These are phyloP conservation scores for Barnardius zonarius DNA, from an alignment of 2,113 vertebrate species.

Conservation along the genomic window DNA sequence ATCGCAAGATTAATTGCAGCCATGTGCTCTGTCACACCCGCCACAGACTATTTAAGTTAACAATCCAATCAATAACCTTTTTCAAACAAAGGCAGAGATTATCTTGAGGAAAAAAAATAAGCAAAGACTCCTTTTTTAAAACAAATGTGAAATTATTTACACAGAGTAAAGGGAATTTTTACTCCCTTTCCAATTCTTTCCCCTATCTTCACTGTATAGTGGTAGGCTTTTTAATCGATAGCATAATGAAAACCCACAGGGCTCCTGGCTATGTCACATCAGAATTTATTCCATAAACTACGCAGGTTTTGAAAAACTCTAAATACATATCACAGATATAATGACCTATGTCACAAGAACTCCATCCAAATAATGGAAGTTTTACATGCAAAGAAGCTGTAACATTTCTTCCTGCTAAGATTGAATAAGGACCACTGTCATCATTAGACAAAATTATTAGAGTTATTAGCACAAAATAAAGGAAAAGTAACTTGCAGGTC, in stretches of 20 bases:
- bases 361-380: not conserved
- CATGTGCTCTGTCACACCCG: slow-evolving; percentile 60
- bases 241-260: not conserved
- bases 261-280: not conserved
- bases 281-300: slow-evolving; percentile 19
- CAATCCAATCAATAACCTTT: slow-evolving; percentile 69
- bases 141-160: slow-evolving; percentile 28
- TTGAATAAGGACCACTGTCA: not conserved
- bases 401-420: not conserved
- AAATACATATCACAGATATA: slow-evolving; percentile 2
- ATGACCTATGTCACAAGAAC: not conserved
- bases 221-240: slow-evolving; percentile 33
- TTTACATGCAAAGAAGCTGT: not conserved
- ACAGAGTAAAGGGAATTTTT: not conserved
- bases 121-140: not conserved
- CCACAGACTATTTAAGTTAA: slow-evolving; percentile 68
- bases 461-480: not conserved
- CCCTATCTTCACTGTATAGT: not conserved
- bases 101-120: slow-evolving; percentile 12
- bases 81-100: slow-evolving; percentile 54
- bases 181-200: not conserved
- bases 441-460: slow-evolving; percentile 2
- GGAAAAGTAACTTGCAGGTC: not conserved
- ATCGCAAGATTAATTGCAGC: slow-evolving; percentile 67
- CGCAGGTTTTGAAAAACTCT: not conserved